Conservation (phyloP, 2,113 vertebrate species). For the Stictonetta naevosa region DNA sequence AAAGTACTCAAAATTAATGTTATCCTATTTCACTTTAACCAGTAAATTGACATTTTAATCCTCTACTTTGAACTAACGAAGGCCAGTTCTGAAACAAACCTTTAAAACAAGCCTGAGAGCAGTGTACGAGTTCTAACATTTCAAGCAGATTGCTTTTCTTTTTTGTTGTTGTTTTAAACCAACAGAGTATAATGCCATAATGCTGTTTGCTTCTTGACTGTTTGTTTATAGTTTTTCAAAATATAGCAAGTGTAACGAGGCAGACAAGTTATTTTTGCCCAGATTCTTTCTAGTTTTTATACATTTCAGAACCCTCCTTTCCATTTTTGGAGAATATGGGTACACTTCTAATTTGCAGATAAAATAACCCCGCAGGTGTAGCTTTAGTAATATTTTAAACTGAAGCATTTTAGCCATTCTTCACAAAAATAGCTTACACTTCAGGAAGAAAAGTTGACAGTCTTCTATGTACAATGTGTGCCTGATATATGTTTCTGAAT, state of each 20-base stretch:
- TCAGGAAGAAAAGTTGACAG: neutral
- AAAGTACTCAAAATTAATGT: conserved; percentile 33
- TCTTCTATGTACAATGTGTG: neutral
- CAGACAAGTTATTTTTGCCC: neutral
- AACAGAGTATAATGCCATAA: neutral
- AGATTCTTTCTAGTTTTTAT: neutral
- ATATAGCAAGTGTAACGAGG: neutral
- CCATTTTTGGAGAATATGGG: neutral
- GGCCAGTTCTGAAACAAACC: neutral
- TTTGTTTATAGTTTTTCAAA: neutral
- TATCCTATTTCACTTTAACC: conserved; percentile 23
- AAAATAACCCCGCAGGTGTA: fast-evolving
- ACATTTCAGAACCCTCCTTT: neutral
- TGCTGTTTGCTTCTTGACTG: neutral
- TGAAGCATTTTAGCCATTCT: neutral
- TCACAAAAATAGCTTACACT: neutral
- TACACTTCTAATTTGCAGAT: neutral
- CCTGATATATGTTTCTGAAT: neutral
- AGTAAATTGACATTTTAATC: conserved; percentile 28
- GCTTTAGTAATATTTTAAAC: neutral
- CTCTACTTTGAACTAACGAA: neutral
- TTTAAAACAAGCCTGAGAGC: neutral
- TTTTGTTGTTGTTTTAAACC: neutral
- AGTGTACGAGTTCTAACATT: neutral
- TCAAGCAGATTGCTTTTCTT: neutral